Conservation (phyloP, 2,797 vertebrate species). For the Peromyscus nudipes region DNA sequence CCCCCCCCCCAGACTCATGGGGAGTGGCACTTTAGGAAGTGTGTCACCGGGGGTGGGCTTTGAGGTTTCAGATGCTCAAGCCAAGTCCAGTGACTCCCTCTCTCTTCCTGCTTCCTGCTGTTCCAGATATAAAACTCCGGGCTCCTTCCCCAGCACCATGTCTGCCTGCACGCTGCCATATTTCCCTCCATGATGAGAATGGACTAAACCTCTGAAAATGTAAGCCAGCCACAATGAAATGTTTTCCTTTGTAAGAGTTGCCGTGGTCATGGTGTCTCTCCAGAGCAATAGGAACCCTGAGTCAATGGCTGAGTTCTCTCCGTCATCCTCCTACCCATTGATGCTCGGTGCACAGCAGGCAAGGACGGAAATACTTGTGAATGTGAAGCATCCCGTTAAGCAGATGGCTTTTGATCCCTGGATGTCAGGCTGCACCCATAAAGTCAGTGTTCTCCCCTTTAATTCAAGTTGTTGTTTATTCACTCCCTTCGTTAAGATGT, state of each 20-base stretch:
- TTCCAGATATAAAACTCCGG: neutral
- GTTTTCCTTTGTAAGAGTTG: neutral
- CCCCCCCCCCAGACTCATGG: neutral
- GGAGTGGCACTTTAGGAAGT: neutral
- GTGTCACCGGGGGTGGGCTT: neutral
- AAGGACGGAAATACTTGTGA: neutral
- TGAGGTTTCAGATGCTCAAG: neutral
- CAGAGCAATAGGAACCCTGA: neutral
- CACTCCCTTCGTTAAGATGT: neutral
- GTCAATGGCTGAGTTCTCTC: neutral
- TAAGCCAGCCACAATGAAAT: neutral
- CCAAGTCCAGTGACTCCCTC: neutral
- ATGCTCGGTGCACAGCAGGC: neutral
- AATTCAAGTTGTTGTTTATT: slow-evolving; percentile 30
- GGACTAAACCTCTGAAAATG: neutral
- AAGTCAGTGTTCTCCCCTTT: neutral
- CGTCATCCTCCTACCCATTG: neutral
- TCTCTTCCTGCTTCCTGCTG: neutral
- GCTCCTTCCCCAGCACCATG: no score
- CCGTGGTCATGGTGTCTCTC: neutral
- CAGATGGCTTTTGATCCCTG: slow-evolving; percentile 15
- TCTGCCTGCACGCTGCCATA: neutral
- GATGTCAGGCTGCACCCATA: neutral
- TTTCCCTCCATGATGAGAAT: neutral
- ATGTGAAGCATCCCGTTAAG: neutral